Conservation (phyloP, 2,888 invertebrate species). For the Sarcophaga rosellei region DNA sequence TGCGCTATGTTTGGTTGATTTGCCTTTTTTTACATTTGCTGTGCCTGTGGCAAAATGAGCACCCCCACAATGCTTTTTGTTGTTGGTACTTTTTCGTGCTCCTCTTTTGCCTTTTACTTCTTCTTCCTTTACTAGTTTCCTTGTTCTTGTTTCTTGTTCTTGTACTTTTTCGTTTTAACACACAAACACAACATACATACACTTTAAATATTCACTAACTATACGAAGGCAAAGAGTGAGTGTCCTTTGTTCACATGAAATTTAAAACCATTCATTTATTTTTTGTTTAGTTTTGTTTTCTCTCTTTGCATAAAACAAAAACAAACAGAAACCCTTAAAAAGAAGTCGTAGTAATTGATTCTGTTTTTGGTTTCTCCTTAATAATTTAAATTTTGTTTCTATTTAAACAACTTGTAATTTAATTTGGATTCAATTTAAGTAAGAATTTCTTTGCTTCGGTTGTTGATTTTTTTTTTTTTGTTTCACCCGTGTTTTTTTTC, state of each 20-base stretch:
- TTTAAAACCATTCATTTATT: conserved; percentile 7
- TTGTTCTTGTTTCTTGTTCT: not conserved
- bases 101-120: not conserved
- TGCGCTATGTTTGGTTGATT: conserved; percentile 29
- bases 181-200: conserved; percentile 15
- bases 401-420: no score
- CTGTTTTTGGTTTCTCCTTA: no score
- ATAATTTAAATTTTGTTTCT: no score
- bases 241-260: conserved; percentile 36
- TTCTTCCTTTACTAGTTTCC: not conserved
- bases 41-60: conserved; percentile 38
- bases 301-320: no score
- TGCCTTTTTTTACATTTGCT: conserved; percentile 5
- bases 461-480: conserved; percentile 1
- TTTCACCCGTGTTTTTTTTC: not conserved
- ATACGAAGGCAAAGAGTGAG: not conserved
- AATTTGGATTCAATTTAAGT: no score
- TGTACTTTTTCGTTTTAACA: not conserved
- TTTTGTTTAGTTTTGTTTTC: not conserved
- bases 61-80: conserved; percentile 34
- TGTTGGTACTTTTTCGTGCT: conserved; percentile 10
- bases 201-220: not conserved
- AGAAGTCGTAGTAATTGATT: no score
- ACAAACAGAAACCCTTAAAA: no score
- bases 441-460: no score